A percentile compares a stretch with the other conserved stretches of the same genome.
Conservation (phyloP, 2,888 invertebrate species). For the Druceiella hillmani region DNA sequence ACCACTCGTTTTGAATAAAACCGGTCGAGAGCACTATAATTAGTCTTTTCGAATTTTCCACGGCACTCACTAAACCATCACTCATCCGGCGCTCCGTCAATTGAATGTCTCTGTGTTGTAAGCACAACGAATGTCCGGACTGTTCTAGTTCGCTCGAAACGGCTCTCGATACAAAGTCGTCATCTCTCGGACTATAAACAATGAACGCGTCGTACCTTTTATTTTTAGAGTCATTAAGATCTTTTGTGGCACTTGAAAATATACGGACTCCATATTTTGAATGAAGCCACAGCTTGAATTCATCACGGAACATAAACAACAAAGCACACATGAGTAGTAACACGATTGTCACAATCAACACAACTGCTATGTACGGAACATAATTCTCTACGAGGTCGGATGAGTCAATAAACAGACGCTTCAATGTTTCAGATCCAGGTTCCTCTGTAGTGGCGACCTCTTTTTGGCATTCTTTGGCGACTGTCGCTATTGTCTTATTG, state of each 20-base stretch:
- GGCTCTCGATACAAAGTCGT: conserved; percentile 62
- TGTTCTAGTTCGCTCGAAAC: conserved; percentile 71
- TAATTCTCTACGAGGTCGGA: conserved; percentile 65
- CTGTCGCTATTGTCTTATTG: conserved; percentile 47
- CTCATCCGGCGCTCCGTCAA: conserved; percentile 52
- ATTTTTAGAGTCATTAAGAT: conserved; percentile 55
- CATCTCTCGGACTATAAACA: conserved; percentile 79
- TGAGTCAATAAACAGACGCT: conserved; percentile 56
- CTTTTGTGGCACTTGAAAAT: conserved; percentile 56
- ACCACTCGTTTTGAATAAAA: conserved; percentile 81
- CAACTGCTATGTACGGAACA: conserved; percentile 68
- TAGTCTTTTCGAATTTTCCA: conserved; percentile 63
- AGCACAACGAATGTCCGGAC: conserved; percentile 54
- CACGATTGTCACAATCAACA: conserved; percentile 63
- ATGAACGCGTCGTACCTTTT: conserved; percentile 84
- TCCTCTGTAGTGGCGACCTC: conserved; percentile 56
- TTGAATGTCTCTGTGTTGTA: conserved; percentile 61
- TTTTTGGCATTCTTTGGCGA: conserved; percentile 53
- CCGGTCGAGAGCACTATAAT: conserved; percentile 75
- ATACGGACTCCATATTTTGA: conserved; percentile 71
- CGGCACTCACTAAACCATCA: conserved; percentile 50
- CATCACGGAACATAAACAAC: conserved; percentile 69
- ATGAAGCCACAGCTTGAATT: conserved; percentile 74
- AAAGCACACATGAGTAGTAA: conserved; percentile 63
- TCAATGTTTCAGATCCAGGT: conserved; percentile 54